Evolutionary conservation across 1,140 invertebrate genomes (phyloP), one percentile per base, ranked within the genome.

Genomic region (Musca domestica): DNA sequence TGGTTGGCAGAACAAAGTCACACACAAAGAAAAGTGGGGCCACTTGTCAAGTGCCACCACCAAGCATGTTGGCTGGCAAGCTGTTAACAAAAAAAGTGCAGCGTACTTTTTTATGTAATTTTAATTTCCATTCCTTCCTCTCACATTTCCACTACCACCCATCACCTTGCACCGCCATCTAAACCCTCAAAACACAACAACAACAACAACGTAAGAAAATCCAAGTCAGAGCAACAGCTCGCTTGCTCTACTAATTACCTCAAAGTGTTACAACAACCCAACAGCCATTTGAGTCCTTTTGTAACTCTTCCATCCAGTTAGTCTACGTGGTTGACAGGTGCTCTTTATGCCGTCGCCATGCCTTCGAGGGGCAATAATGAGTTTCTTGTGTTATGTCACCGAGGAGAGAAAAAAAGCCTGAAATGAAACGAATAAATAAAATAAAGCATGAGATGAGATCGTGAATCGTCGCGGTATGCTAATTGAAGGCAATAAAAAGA

Each of bases 231-330:
- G 54, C 54, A 67, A 20, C 15, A 19, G 64, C 48, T 41, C 27
- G 27, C 7, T 23, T 15, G 23, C 20, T 58, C 23, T 14, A 68
- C 67, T 68, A 68, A 68, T 68, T 68, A 68, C 67, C 67, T 68
- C 47, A 58, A 63, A 68, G 67, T 68, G 67, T 68, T 68, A 63
- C 67, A 68, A 58, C 56, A 46, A 63, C 46, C 63, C 12, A 49
- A 49, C n/a, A 20, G 51, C 20, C 51, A 49, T 27, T 66, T 66
- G 17, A 19, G 48, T 66, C 48, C 52, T 49, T 56, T 14, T 56
- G 7, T 46, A 27, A 5, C 25, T 17, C 22, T 66, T 54, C 52
- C 41, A 56, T 46, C 51, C 10, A 46, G 34, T 20, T 64, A 51
- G 12, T 66, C 51, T 52, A 51, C 22, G 20, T n/a, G 46, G 9